Percentiles rank a stretch among this genome's conserved stretches.
Evolutionary conservation across 2,888 invertebrate species (phyloP).

Genomic region (Sialis lutaria): DNA sequence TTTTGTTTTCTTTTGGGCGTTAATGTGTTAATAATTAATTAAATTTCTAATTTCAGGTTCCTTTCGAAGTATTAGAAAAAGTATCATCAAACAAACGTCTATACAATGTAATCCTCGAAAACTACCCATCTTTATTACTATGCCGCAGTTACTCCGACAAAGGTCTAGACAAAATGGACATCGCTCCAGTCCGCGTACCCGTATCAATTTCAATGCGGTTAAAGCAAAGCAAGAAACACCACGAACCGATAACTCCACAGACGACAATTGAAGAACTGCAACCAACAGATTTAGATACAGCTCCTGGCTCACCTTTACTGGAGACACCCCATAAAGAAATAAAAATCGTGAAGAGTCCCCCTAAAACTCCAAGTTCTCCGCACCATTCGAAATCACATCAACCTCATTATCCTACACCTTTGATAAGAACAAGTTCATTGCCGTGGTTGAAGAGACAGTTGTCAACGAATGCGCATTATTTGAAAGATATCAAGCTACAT

Average conservation of each 20-base stretch:
- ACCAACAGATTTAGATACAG: conserved; percentile 1
- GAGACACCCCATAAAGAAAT: conserved; percentile 9
- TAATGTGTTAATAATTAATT: too few species aligned
- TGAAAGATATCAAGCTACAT: conserved; percentile 53
- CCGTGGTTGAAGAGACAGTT: conserved; percentile 35
- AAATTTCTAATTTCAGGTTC: conserved; percentile 27
- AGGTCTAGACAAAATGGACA: conserved; percentile 28
- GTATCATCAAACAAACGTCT: conserved; percentile 43
- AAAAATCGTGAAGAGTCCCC: background rate
- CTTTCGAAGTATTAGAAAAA: conserved; percentile 43
- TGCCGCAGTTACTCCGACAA: conserved; percentile 47
- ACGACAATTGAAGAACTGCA: background rate
- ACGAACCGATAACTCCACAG: conserved; percentile 1
- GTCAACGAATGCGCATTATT: conserved; percentile 44
- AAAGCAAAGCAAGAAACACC: conserved; percentile 21
- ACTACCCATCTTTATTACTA: conserved; percentile 49
- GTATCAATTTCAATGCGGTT: conserved; percentile 46
- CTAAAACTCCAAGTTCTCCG: conserved; percentile 9
- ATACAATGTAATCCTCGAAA: conserved; percentile 52
- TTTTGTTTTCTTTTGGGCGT: too few species aligned
- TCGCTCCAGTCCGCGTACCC: conserved; percentile 29
- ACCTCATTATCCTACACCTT: too few species aligned
- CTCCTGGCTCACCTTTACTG: conserved; percentile 6
- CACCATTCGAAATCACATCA: too few species aligned
- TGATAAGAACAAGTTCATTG: conserved; percentile 16